A percentile compares a stretch with the other conserved stretches of the same genome.
Evolutionary conservation across 2,797 vertebrate genomes (phyloP).

Genomic region (Enteromius argenteus): DNA sequence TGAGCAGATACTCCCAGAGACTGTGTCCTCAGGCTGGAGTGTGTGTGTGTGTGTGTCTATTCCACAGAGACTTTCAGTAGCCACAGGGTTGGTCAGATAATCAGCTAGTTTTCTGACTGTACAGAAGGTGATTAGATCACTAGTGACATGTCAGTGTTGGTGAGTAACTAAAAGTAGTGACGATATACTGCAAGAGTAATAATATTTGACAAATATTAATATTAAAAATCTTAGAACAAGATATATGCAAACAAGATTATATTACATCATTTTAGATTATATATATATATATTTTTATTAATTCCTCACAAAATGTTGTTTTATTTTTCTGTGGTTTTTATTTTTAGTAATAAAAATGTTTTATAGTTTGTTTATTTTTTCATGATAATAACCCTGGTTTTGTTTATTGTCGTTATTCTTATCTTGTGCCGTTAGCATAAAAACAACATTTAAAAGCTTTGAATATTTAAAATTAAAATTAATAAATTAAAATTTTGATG

Average conservation of each 20-base stretch:
- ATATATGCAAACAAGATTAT: no score
- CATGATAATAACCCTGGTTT: not conserved
- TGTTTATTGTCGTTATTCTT: not conserved
- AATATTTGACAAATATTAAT: not conserved
- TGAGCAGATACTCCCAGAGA: constrained; percentile 4
- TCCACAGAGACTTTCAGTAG: not conserved
- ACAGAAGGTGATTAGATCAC: constrained; percentile 2
- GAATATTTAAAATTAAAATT: not conserved
- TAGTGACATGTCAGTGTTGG: constrained; percentile 1
- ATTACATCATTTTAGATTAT: no score
- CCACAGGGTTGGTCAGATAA: constrained; percentile 24
- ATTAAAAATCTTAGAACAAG: not conserved
- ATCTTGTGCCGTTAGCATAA: not conserved
- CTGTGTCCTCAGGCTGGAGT: constrained; percentile 1
- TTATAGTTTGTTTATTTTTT: not conserved
- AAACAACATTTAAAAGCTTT: not conserved
- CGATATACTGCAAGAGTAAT: not conserved
- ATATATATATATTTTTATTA: no score
- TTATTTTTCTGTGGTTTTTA: not conserved
- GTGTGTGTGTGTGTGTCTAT: not conserved
- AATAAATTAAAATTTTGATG: no score
- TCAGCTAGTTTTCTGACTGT: not conserved
- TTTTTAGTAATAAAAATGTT: no score
- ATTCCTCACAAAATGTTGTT: not conserved
- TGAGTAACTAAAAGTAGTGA: constrained; percentile 11